phyloP scores from a whole-genome alignment of 2,888 invertebrate genomes.

The Spodoptera picta region DNA sequence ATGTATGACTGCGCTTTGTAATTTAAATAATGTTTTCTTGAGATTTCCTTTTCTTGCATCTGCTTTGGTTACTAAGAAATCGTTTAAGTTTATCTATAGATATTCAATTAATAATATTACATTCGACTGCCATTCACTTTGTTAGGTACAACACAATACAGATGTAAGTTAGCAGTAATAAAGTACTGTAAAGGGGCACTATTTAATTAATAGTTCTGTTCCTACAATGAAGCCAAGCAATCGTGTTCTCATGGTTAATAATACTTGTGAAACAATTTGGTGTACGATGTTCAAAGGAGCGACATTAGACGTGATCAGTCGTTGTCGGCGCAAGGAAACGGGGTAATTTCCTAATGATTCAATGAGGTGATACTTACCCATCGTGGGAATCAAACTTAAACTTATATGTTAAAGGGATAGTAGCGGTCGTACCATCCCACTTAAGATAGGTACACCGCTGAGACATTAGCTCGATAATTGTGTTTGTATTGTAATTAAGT shows the following conservation, averaged over 20 bases:
- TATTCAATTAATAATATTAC: no score
- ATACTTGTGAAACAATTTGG: conserved; percentile 67
- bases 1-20: conserved; percentile 14
- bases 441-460: conserved; percentile 36
- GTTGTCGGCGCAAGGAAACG: conserved; percentile 64
- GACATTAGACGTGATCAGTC: conserved; percentile 75
- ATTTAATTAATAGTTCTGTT: conserved; percentile 39
- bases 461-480: conserved; percentile 54
- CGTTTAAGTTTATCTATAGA: no score
- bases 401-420: conserved; percentile 57
- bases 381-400: conserved; percentile 77
- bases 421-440: conserved; percentile 28
- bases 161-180: neutral
- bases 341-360: conserved; percentile 80
- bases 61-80: neutral
- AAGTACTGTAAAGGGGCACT: conserved; percentile 32
- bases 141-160: no score
- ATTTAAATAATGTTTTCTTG: conserved; percentile 19
- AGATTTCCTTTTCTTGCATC: conserved; percentile 1
- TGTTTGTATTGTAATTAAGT: conserved; percentile 64
- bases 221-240: conserved; percentile 34
- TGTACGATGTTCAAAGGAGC: conserved; percentile 66
- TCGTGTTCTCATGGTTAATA: conserved; percentile 62
- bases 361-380: conserved; percentile 78
- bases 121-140: no score